Base-by-base conservation (phyloP, 2,888 invertebrate genomes). In the Platypus cylindrus region DNA sequence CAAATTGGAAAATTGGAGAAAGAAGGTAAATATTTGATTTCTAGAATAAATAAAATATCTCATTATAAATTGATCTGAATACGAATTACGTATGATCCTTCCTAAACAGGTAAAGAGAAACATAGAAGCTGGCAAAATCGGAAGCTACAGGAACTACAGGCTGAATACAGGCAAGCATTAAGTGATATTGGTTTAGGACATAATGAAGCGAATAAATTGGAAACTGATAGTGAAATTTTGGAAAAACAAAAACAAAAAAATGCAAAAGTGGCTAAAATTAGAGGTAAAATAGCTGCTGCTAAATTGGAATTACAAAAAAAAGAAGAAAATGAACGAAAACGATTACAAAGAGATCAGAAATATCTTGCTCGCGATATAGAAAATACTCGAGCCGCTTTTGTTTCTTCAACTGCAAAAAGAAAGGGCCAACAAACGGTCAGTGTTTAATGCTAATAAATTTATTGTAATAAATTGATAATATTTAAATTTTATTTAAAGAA, bases 161-260 rank as follows among this genome's bases (percentile, higher is more conserved):
- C 62, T 36, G 65, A 68, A 37, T 69, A 68, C 48, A 54, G 63
- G 35, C 64, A 67, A 34, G 65, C 66, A 38, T 49, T 68, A 40
- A 60, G 63, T 41, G 64, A 68, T 45, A 61, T 71, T 25, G 70
- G 70, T 2, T 48, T 58, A 14, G 70, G 65, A 0, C 70, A 71
- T 46, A 52, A 51, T 11, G 54, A 61, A 29, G 69, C 70, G 17
- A 53, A 53, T 12, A 34, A 51, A 7, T 58, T 64, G 36, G 58
- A 62, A 16, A 54, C 64, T 43, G 56, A 59, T 28, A 54, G 56
- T 25, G 51, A 48, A 29, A 23, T 39, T 27, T 22, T 46, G 9
- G 35, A 40, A 16, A 41, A 46, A 32, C 42, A 48, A 37, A 35
- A 34, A 25, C 28, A 30, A 34, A 11, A 34, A 24, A 46, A 45